These are phyloP conservation scores for Agriopis marginaria DNA, from an alignment of 2,888 invertebrate species.

Conservation along the genomic window DNA sequence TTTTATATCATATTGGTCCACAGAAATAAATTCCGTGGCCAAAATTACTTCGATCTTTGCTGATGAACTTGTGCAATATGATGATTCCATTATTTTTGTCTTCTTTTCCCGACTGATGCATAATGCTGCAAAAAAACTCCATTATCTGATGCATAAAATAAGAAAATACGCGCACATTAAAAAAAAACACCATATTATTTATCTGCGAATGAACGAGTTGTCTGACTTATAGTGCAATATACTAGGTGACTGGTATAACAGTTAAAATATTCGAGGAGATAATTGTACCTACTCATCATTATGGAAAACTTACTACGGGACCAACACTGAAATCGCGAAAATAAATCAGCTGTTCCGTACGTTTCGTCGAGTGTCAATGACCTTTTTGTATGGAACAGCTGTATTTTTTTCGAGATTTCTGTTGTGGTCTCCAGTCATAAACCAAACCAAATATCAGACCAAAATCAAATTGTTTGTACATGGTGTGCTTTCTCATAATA, in stretches of 20 bases:
- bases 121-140: constrained; percentile 59
- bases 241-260: too few relatives aligned
- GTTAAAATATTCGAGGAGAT: too few relatives aligned
- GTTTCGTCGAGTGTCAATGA: too few relatives aligned
- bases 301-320: too few relatives aligned
- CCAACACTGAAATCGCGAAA: too few relatives aligned
- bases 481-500: not conserved
- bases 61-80: constrained; percentile 23
- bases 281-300: too few relatives aligned
- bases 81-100: constrained; percentile 65
- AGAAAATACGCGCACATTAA: constrained; percentile 13
- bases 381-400: too few relatives aligned
- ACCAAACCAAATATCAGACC: too few relatives aligned
- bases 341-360: too few relatives aligned
- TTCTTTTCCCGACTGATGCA: constrained; percentile 82
- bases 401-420: too few relatives aligned
- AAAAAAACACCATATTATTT: not conserved
- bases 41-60: not conserved
- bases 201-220: not conserved
- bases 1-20: not conserved
- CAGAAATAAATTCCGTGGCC: not conserved
- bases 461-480: too few relatives aligned
- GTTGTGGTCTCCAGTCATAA: too few relatives aligned
- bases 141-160: constrained; percentile 28
- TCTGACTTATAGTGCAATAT: not conserved